A percentile compares a stretch with the other conserved stretches of the same genome.
These are phyloP conservation scores for Sesamia inferens DNA, from an alignment of 2,888 invertebrate species.

Conservation along the genomic window DNA sequence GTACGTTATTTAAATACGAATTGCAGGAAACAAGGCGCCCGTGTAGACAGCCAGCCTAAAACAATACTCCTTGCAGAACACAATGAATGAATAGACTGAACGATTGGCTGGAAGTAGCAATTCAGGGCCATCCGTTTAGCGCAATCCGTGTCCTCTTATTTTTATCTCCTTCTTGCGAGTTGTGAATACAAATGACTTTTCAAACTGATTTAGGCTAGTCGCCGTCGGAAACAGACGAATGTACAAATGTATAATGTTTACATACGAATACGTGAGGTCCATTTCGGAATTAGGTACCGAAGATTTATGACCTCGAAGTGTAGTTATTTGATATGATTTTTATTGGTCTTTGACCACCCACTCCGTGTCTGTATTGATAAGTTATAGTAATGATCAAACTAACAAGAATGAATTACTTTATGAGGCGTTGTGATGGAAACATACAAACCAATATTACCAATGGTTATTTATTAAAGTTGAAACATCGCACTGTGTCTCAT, in stretches of 20 bases:
- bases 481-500: not conserved
- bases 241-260: slow-evolving; percentile 20
- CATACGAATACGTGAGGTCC: slow-evolving; percentile 48
- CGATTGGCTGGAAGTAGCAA: slow-evolving; percentile 51
- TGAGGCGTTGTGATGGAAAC: not conserved
- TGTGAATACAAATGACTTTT: slow-evolving; percentile 51
- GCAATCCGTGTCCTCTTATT: slow-evolving; percentile 54
- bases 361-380: not conserved
- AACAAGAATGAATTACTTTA: not conserved
- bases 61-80: slow-evolving; percentile 74
- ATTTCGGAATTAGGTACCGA: slow-evolving; percentile 32
- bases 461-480: slow-evolving; percentile 1
- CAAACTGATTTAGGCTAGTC: slow-evolving; percentile 35
- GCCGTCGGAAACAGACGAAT: slow-evolving; percentile 32
- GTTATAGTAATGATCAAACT: not conserved
- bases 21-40: slow-evolving; percentile 80
- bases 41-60: slow-evolving; percentile 69
- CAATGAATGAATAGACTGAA: slow-evolving; percentile 68
- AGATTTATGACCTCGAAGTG: slow-evolving; percentile 41
- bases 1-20: slow-evolving; percentile 70
- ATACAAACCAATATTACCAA: not conserved
- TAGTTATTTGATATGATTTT: slow-evolving; percentile 37
- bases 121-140: slow-evolving; percentile 54
- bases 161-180: slow-evolving; percentile 47
- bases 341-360: slow-evolving; percentile 31